A percentile compares a stretch with the other conserved stretches of the same genome.
Evolutionary conservation across 2,797 vertebrate genomes (phyloP).

Genomic region (Apogon talboti): DNA sequence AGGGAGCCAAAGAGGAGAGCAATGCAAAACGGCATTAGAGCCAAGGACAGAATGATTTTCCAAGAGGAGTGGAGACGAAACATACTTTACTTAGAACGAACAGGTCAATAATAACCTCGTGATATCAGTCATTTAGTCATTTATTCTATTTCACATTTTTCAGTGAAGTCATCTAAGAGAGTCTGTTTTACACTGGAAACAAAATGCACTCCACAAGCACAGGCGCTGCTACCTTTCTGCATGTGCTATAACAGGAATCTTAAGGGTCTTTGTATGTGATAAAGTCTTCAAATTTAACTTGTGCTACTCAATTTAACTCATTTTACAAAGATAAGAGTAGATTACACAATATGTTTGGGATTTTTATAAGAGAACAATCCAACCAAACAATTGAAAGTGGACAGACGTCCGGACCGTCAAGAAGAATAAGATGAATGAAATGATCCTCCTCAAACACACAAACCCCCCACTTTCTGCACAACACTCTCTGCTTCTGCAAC

Average conservation of each 20-base stretch:
- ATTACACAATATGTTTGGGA: constrained; percentile 36
- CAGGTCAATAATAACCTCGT: constrained; percentile 65
- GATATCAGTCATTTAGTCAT: constrained; percentile 53
- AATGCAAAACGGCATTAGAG: constrained; percentile 72
- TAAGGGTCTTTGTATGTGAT: neutral
- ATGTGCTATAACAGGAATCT: neutral
- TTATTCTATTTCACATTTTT: constrained; percentile 44
- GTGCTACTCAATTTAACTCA: constrained; percentile 20
- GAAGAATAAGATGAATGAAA: constrained; percentile 61
- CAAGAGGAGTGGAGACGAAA: constrained; percentile 51
- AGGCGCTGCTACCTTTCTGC: neutral
- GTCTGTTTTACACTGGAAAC: constrained; percentile 25
- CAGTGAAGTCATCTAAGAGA: constrained; percentile 16
- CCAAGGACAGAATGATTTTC: constrained; percentile 76
- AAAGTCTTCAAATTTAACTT: constrained; percentile 6
- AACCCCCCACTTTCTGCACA: constrained; percentile 52
- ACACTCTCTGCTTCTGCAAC: constrained; percentile 55
- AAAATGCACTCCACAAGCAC: constrained; percentile 7
- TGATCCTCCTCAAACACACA: constrained; percentile 68
- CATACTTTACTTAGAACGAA: constrained; percentile 52
- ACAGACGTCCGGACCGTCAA: constrained; percentile 64
- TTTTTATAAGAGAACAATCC: constrained; percentile 47
- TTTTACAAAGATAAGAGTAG: constrained; percentile 40
- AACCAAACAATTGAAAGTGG: constrained; percentile 67
- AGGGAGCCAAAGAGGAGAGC: constrained; percentile 76